These are phyloP conservation scores for Bovichtus diacanthus DNA, from an alignment of 2,797 vertebrate species.

Conservation along the genomic window DNA sequence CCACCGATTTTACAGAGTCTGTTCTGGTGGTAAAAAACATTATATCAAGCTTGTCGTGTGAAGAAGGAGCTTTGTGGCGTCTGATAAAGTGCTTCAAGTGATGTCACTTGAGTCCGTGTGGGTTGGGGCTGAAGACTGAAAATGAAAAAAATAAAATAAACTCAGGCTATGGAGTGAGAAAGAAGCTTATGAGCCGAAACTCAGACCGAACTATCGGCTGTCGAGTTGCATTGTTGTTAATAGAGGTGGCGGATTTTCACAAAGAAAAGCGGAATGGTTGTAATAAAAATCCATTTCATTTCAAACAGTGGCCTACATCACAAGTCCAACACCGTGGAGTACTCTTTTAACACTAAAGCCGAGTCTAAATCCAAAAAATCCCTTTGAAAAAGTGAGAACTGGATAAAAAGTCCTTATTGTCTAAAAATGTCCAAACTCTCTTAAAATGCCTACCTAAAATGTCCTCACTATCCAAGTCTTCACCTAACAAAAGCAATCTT, in stretches of 20 bases:
- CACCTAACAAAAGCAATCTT: neutral
- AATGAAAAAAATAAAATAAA: neutral
- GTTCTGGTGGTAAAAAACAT: fast-evolving
- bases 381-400: neutral
- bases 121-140: neutral
- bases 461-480: neutral
- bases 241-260: too few species aligned
- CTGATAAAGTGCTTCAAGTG: neutral
- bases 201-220: too few species aligned
- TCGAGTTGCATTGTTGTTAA: too few species aligned
- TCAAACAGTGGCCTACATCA: too few species aligned
- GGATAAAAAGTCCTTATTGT: neutral
- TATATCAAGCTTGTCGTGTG: neutral
- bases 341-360: too few species aligned
- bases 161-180: too few species aligned
- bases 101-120: neutral
- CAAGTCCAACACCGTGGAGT: too few species aligned
- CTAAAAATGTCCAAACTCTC: neutral
- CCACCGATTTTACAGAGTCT: neutral
- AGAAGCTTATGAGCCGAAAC: neutral
- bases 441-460: neutral
- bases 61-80: neutral
- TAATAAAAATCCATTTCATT: too few species aligned
- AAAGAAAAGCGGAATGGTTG: too few species aligned
- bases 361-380: too few species aligned